Evolutionary conservation across 2,888 invertebrate species (phyloP).

Genomic region (Sarcophaga caerulescens): DNA sequence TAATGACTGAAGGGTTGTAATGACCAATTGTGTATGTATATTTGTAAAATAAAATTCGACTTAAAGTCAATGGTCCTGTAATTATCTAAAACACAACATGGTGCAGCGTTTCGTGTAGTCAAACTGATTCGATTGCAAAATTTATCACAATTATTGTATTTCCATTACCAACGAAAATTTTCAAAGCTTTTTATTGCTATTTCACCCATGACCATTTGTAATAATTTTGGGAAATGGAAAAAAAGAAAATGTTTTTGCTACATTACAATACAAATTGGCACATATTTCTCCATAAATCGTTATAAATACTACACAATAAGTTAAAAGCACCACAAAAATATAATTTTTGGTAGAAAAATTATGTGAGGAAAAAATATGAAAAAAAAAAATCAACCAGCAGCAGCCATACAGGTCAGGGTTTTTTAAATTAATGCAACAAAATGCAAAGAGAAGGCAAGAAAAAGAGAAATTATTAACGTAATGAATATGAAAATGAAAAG

Average conservation of each 20-base stretch:
- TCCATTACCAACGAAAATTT: no score
- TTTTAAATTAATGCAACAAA: constrained; percentile 21
- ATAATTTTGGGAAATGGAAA: neutral
- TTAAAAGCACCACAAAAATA: constrained; percentile 20
- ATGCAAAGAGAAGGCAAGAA: neutral
- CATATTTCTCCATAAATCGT: constrained; percentile 55
- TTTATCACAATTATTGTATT: no score
- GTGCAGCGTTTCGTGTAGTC: no score
- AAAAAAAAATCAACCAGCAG: neutral
- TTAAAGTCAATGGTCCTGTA: no score
- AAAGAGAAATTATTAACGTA: neutral
- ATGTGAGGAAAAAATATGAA: neutral
- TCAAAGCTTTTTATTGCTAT: no score
- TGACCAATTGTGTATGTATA: no score
- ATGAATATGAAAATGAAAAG: neutral
- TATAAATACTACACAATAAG: constrained; percentile 40
- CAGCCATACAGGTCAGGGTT: constrained; percentile 48
- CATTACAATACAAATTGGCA: constrained; percentile 50
- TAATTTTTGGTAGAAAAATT: constrained; percentile 23
- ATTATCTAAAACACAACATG: no score
- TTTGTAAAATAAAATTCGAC: no score
- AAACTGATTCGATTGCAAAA: no score
- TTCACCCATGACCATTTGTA: constrained; percentile 18
- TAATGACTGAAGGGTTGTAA: no score
- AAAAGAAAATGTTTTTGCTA: neutral